Percentiles rank a stretch among this genome's conserved stretches.
Evolutionary conservation across 2,888 invertebrate genomes (phyloP).

Genomic region (Parascotia fuliginaria): DNA sequence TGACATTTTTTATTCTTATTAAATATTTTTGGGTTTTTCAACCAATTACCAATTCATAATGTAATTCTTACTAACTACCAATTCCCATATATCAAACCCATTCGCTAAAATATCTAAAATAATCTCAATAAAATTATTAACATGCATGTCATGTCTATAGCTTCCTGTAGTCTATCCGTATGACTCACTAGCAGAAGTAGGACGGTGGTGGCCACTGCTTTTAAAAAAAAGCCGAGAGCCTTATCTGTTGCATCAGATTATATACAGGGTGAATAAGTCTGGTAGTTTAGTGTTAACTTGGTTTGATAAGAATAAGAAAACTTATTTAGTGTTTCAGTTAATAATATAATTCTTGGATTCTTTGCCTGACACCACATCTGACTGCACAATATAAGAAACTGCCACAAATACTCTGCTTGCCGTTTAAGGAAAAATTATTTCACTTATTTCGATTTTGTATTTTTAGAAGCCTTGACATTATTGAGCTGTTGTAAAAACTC

Average conservation of each 20-base stretch:
- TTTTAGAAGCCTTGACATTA: too few relatives aligned
- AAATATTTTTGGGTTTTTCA: too few relatives aligned
- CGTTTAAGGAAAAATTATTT: too few relatives aligned
- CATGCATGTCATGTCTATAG: slow-evolving; percentile 50
- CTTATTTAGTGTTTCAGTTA: too few relatives aligned
- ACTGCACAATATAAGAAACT: too few relatives aligned
- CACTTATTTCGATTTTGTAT: too few relatives aligned
- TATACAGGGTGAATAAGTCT: slow-evolving; percentile 61
- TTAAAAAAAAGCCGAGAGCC: slow-evolving; percentile 70
- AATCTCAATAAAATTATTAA: slow-evolving; percentile 8
- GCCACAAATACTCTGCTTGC: too few relatives aligned
- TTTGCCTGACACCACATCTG: too few relatives aligned
- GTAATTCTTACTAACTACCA: not conserved
- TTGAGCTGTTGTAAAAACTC: too few relatives aligned
- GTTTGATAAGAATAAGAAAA: not conserved
- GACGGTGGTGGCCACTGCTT: slow-evolving; percentile 76
- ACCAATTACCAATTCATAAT: not conserved
- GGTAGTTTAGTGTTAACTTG: not conserved
- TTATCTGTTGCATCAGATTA: slow-evolving; percentile 83
- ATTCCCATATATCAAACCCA: not conserved
- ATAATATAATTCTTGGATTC: too few relatives aligned
- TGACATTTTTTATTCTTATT: too few relatives aligned
- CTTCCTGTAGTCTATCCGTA: slow-evolving; percentile 52
- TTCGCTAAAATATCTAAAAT: not conserved
- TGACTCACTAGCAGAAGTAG: slow-evolving; percentile 78